Conservation (phyloP, 1,140 invertebrate species). For the Amphibalanus amphitrite region DNA sequence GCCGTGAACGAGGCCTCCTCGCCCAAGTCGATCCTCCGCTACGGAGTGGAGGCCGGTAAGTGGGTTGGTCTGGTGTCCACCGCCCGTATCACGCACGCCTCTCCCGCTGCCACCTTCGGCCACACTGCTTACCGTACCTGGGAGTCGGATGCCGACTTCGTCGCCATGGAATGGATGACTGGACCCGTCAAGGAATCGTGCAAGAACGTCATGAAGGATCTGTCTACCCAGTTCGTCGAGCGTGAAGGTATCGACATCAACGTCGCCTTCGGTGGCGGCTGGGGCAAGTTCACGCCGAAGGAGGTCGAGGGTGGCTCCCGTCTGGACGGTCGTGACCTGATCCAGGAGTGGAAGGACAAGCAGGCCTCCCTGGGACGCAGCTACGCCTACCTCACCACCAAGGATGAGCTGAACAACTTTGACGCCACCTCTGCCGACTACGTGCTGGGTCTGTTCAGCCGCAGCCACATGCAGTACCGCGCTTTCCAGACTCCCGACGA, state of each 20-base stretch:
- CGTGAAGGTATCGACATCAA: conserved; percentile 17
- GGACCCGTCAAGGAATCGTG: background rate
- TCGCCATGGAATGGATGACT: background rate
- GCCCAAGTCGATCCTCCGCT: background rate
- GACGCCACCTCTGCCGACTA: conserved; percentile 41
- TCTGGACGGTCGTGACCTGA: conserved; percentile 43
- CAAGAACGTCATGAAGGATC: conserved; percentile 12
- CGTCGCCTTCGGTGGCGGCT: conserved; percentile 8
- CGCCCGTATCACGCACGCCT: conserved; percentile 57
- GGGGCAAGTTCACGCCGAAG: background rate
- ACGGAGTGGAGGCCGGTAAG: conserved; percentile 2
- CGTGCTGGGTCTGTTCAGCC: conserved; percentile 47
- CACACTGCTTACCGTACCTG: conserved; percentile 17
- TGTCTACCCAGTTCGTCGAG: conserved; percentile 16
- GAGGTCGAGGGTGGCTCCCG: conserved; percentile 2
- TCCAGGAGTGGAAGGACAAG: conserved; percentile 34
- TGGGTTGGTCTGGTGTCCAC: conserved; percentile 39
- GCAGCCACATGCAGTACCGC: conserved; percentile 38
- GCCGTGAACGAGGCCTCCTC: background rate
- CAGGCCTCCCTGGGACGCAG: conserved; percentile 37
- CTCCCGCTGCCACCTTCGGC: conserved; percentile 37
- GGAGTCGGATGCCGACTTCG: conserved; percentile 17
- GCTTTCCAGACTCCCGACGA: conserved; percentile 31
- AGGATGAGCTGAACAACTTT: conserved; percentile 25
- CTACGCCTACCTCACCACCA: conserved; percentile 49